Conservation (phyloP, 2,888 invertebrate species). For the Diogma glabrata region DNA sequence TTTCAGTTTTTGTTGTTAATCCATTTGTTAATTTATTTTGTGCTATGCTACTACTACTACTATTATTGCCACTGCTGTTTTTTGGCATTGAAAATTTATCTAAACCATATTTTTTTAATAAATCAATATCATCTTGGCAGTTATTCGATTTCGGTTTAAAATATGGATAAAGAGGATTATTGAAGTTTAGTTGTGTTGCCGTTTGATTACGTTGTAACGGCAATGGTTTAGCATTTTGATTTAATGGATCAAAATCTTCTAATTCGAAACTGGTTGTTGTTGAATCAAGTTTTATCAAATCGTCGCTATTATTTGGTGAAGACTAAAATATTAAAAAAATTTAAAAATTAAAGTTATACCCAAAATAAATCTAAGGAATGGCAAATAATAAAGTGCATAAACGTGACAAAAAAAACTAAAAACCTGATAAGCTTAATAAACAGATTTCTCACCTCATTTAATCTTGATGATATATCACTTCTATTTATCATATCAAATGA, state of each 20-base stretch:
- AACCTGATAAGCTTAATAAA: too few species aligned
- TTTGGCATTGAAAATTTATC: constrained; percentile 34
- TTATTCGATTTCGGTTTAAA: constrained; percentile 34
- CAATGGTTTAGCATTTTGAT: constrained; percentile 37
- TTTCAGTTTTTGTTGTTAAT: too few species aligned
- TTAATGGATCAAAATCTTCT: constrained; percentile 57
- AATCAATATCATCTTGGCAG: constrained; percentile 34
- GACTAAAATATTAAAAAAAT: neutral
- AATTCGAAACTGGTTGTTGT: constrained; percentile 47
- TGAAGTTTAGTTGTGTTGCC: constrained; percentile 17
- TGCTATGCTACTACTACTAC: too few species aligned
- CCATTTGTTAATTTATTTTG: too few species aligned
- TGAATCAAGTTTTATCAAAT: constrained; percentile 56
- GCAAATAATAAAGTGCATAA: too few species aligned
- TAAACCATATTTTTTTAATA: constrained; percentile 34
- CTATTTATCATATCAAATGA: constrained; percentile 2
- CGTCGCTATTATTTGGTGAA: constrained; percentile 35
- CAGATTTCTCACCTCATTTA: too few species aligned
- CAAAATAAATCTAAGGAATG: too few species aligned
- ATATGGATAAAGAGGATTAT: constrained; percentile 41
- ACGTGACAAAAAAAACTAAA: too few species aligned
- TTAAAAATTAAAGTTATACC: neutral
- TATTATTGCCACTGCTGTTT: too few species aligned
- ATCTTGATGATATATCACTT: neutral
- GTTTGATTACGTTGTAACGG: constrained; percentile 20